Evolutionary conservation across 92 coral and sea anemone species (phyloP), one percentile per base, ranked within the genome.

Genomic region (Chrysogorgia sp.): DNA sequence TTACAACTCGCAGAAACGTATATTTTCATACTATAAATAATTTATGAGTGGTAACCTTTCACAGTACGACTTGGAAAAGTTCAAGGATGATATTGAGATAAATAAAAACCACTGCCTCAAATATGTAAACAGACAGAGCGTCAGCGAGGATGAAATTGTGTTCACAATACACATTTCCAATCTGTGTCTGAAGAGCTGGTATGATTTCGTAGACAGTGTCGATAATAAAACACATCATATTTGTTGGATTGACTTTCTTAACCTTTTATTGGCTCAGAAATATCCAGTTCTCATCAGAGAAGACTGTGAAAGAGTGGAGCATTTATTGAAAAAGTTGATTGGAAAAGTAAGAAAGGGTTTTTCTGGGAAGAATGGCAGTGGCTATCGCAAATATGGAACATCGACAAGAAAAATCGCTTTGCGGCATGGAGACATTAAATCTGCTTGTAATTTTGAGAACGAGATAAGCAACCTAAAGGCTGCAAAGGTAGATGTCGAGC

Each of bases 131-230:
- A 30, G 32, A 34, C 71, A 63, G 71, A 29, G 71, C 34, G 21
- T 63, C 7, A 63, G 48, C 34, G 30, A 52, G 17, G 81, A 58
- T 56, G 69, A 76, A 40, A 62, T 76, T 32, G 49, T 40, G 22
- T 60, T 58, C 52, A 76, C 81, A 26, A 14, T 67, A 9, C 37
- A 43, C 17, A 9, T 64, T 28, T 25, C 83, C 23, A 41, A 63
- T 41, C 63, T 22, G 33, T 49, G 63, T 69, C 72, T 82, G 52
- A 74, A 82, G 35, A 72, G 71, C 80, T 72, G 81, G 81, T 49
- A 74, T 26, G 82, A 82, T 34, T 22, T 75, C 53, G 75, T 52
- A 58, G 61, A 60, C 14, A 29, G n/a, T n/a, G n/a, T n/a, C n/a
- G n/a, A n/a, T n/a, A n/a, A n/a, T n/a, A n/a, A n/a, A n/a, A n/a